Evolutionary conservation across 2,888 invertebrate genomes (phyloP).

Genomic region (Nemurella pictetii): DNA sequence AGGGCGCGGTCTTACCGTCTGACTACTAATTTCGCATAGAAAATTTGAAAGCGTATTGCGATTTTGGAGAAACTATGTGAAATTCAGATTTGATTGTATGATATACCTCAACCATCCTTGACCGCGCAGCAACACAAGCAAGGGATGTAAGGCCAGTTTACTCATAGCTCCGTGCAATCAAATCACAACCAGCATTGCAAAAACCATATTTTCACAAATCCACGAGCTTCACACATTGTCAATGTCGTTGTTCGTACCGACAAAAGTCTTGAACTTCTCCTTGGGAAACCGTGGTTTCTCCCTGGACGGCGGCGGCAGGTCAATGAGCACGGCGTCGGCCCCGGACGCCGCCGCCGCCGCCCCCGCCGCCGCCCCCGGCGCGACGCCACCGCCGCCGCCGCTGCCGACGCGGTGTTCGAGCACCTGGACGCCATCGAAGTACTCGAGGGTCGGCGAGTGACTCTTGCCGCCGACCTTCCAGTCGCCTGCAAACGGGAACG

Average conservation of each 20-base stretch:
- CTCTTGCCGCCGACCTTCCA: constrained; percentile 53
- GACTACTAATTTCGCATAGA: too few species aligned
- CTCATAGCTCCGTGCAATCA: too few species aligned
- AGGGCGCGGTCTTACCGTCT: too few species aligned
- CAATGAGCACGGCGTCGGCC: constrained; percentile 62
- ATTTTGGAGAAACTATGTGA: too few species aligned
- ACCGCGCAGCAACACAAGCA: too few species aligned
- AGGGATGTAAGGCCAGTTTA: too few species aligned
- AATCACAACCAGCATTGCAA: too few species aligned
- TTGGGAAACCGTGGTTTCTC: constrained; percentile 80
- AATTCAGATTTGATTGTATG: too few species aligned
- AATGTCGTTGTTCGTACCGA: constrained; percentile 52
- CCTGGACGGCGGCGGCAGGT: constrained; percentile 67
- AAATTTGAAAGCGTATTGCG: too few species aligned
- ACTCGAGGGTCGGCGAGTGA: constrained; percentile 49
- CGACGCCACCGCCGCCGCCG: constrained; percentile 25
- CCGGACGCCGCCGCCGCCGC: constrained; percentile 49
- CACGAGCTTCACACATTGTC: too few species aligned
- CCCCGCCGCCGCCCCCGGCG: constrained; percentile 13
- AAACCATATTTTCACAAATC: too few species aligned
- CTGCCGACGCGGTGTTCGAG: constrained; percentile 24
- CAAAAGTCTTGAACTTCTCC: constrained; percentile 80
- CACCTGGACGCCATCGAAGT: constrained; percentile 52
- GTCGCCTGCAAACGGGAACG: constrained; percentile 51
- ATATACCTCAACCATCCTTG: too few species aligned